phyloP scores from a whole-genome alignment of 2,797 vertebrate genomes.

The Erethizon dorsatum region DNA sequence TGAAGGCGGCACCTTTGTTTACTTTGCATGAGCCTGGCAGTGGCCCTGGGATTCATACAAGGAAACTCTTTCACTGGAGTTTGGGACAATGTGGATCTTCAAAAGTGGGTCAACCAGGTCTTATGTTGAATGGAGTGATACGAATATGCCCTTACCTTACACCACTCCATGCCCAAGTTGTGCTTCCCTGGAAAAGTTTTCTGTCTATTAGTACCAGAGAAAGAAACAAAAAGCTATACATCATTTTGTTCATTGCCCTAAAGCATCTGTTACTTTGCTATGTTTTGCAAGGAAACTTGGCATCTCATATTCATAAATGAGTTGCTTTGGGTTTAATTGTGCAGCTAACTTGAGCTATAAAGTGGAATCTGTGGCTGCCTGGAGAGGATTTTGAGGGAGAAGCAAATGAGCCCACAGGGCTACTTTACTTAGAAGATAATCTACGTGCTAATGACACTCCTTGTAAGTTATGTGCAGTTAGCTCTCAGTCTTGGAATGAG shows the following conservation, averaged over 20 bases:
- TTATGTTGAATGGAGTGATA: neutral
- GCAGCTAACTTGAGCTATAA: constrained; percentile 66
- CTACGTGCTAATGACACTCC: neutral
- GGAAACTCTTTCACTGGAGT: neutral
- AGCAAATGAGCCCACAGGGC: constrained; percentile 24
- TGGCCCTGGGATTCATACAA: neutral
- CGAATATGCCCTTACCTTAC: neutral
- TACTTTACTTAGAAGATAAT: constrained; percentile 38
- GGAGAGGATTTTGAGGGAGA: constrained; percentile 57
- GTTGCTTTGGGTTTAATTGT: constrained; percentile 75
- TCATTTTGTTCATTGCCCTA: constrained; percentile 62
- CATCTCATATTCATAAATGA: constrained; percentile 68
- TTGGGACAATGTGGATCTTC: neutral
- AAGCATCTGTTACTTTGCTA: constrained; percentile 76
- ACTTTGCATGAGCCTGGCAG: neutral
- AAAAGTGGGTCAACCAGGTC: neutral
- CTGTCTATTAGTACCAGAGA: neutral
- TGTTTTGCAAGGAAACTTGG: constrained; percentile 71
- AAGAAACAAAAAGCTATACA: constrained; percentile 56
- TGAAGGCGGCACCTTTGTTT: neutral
- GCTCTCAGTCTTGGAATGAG: neutral
- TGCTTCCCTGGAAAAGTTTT: constrained; percentile 51
- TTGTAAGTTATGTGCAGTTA: neutral
- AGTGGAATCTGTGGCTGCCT: neutral
- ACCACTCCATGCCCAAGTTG: neutral